Percentiles rank a stretch among this genome's conserved stretches.
phyloP scores from a whole-genome alignment of 2,797 vertebrate genomes.

The Ficedula albicollis region DNA sequence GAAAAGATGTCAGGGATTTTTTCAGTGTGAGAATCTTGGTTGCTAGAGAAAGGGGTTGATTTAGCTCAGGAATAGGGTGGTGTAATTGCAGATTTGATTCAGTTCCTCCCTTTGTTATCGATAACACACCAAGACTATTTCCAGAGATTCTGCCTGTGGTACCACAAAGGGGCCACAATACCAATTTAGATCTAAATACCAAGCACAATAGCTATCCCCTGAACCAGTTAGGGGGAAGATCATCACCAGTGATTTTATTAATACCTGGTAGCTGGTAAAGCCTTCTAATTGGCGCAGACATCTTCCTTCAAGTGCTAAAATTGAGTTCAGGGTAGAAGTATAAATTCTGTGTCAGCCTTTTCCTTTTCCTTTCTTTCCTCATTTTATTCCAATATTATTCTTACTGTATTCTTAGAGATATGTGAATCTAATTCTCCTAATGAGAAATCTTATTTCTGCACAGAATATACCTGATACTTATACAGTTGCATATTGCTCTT shows the following conservation, averaged over 20 bases:
- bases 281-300: background rate
- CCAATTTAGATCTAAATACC: background rate
- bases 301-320: background rate
- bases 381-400: background rate
- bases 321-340: background rate
- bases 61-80: background rate
- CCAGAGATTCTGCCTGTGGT: background rate
- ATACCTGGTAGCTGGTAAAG: background rate
- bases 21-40: background rate
- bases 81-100: background rate
- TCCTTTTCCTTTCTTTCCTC: background rate
- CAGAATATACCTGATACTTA: background rate
- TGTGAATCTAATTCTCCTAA: background rate
- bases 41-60: background rate
- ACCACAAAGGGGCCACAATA: background rate
- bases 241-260: background rate
- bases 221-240: background rate
- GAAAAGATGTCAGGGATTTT: background rate
- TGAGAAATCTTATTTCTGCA: background rate
- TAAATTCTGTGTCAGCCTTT: background rate
- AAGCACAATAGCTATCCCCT: background rate
- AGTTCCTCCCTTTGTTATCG: background rate
- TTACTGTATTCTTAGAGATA: background rate
- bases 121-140: accelerated
- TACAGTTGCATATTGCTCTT: background rate